A percentile compares a stretch with the other conserved stretches of the same genome.
Conservation (phyloP, 2,113 vertebrate genomes). For the Cygnus buccinator region DNA sequence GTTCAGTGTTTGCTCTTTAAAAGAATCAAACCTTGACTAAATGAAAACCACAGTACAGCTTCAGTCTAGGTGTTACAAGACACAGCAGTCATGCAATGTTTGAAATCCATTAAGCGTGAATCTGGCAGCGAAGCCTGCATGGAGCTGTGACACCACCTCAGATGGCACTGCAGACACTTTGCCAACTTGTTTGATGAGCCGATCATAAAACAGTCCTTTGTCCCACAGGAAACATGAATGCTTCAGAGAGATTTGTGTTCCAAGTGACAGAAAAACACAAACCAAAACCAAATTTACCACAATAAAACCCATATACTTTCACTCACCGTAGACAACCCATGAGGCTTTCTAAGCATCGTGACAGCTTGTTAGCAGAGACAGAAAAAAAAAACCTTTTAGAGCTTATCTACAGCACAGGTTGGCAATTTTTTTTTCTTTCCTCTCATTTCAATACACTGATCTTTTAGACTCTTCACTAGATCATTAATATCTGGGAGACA, state of each 20-base stretch:
- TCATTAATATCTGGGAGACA: background rate
- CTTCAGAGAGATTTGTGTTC: background rate
- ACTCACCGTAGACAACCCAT: constrained; percentile 66
- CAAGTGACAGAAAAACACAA: constrained; percentile 40
- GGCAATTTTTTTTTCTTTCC: background rate
- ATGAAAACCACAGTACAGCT: background rate
- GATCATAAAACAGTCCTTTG: constrained; percentile 28
- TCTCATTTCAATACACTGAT: background rate
- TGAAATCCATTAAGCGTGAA: background rate
- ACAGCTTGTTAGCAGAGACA: constrained; percentile 72
- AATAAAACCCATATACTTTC: constrained; percentile 29
- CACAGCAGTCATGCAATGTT: constrained; percentile 11
- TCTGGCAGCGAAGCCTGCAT: background rate
- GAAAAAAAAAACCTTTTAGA: constrained; percentile 70
- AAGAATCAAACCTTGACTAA: background rate
- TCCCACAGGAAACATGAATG: background rate
- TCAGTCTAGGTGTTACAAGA: background rate
- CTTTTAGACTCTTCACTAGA: background rate
- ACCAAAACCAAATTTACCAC: constrained; percentile 23
- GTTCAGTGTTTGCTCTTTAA: background rate
- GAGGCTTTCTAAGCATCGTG: constrained; percentile 61
- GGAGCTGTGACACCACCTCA: background rate
- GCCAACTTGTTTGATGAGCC: constrained; percentile 38
- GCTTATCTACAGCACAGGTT: constrained; percentile 50
- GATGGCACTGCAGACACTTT: background rate